These are phyloP conservation scores for Artibeus lituratus DNA, from an alignment of 2,797 vertebrate species.

Conservation along the genomic window DNA sequence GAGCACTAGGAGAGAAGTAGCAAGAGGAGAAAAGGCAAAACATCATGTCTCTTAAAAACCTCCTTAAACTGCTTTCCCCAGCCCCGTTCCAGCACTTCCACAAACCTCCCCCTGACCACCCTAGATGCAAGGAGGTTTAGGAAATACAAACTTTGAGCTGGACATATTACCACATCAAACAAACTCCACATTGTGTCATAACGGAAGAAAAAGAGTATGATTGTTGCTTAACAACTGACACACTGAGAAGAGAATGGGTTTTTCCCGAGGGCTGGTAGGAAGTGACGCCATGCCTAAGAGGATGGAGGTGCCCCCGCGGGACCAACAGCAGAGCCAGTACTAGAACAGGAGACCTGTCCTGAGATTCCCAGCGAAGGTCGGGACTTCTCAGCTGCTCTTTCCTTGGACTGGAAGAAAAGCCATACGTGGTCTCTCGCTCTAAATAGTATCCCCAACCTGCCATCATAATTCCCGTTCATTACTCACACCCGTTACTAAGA, in stretches of 20 bases:
- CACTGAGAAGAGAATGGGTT: not conserved
- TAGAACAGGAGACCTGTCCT: not conserved
- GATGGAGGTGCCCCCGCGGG: not conserved
- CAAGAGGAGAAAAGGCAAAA: not conserved
- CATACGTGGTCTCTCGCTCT: not conserved
- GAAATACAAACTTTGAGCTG: not conserved
- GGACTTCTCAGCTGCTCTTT: not conserved
- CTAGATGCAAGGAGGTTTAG: not conserved
- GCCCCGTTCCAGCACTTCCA: not conserved
- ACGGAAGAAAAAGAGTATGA: not conserved
- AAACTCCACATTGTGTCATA: not conserved
- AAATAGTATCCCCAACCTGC: not conserved
- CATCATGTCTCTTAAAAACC: not conserved
- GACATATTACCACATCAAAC: not conserved
- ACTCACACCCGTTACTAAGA: not conserved
- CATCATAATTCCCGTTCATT: not conserved
- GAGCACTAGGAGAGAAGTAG: not conserved
- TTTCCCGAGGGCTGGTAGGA: not conserved
- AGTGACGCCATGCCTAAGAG: rapidly evolving
- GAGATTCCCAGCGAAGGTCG: not conserved
- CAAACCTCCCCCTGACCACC: too few relatives aligned
- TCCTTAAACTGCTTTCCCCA: not conserved
- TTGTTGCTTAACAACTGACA: not conserved
- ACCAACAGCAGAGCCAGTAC: not conserved
- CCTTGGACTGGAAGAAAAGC: not conserved